These are phyloP conservation scores for Elgaria multicarinata DNA, from an alignment of 2,113 vertebrate genomes.

Conservation along the genomic window DNA sequence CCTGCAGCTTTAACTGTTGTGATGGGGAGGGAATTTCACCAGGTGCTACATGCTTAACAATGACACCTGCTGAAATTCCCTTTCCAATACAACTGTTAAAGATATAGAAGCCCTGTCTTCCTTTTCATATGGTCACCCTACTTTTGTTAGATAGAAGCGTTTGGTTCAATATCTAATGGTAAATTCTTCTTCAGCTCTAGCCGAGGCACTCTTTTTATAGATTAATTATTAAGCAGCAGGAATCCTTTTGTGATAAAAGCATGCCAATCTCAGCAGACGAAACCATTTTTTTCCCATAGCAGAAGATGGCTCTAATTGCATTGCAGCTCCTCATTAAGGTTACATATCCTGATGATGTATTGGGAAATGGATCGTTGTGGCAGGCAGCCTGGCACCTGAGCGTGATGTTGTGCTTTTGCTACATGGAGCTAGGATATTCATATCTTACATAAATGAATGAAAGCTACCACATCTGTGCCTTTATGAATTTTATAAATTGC, in stretches of 20 bases:
- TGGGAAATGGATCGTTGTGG: conserved; percentile 26
- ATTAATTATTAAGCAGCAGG: conserved; percentile 37
- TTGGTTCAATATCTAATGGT: background rate
- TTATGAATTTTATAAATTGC: background rate
- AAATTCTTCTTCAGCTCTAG: background rate
- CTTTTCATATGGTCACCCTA: no score
- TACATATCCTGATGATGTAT: conserved; percentile 31
- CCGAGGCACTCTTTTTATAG: conserved; percentile 24
- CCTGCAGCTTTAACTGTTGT: no score
- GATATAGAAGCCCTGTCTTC: no score
- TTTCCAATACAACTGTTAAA: no score
- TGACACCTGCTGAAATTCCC: no score
- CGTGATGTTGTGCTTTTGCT: background rate
- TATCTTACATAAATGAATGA: background rate
- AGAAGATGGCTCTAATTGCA: conserved; percentile 44
- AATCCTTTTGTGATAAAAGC: conserved; percentile 46
- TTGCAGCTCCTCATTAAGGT: conserved; percentile 30
- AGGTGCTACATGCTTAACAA: no score
- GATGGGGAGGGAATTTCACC: no score
- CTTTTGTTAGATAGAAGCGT: background rate
- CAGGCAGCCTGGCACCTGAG: background rate
- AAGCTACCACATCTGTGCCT: conserved; percentile 14
- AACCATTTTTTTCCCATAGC: conserved; percentile 27
- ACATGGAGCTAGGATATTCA: background rate
- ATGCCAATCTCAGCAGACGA: conserved; percentile 36